Conservation (phyloP, 2,888 invertebrate genomes). For the Eilema griseolum region DNA sequence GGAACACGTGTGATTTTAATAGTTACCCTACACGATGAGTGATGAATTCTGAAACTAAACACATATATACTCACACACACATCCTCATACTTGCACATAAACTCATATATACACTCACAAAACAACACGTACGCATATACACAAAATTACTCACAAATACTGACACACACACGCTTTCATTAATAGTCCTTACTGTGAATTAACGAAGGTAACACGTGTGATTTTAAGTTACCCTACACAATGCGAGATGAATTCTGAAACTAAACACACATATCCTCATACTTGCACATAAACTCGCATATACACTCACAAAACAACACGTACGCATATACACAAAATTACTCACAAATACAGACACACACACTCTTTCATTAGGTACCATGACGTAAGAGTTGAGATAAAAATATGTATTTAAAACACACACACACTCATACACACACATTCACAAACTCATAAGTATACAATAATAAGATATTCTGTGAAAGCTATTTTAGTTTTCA, state of each 20-base stretch:
- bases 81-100: no score
- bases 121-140: not conserved
- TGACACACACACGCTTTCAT: no score
- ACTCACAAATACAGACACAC: no score
- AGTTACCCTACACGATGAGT: not conserved
- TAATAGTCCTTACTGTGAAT: slow-evolving; percentile 44
- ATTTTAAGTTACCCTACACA: slow-evolving; percentile 9
- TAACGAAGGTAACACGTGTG: slow-evolving; percentile 10
- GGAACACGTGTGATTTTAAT: slow-evolving; percentile 13
- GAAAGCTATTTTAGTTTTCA: no score
- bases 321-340: not conserved
- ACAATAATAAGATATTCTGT: no score
- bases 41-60: not conserved
- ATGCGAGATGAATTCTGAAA: not conserved
- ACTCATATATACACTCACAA: not conserved
- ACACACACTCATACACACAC: no score
- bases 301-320: not conserved
- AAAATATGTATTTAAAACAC: no score
- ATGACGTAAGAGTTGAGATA: no score
- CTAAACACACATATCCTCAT: not conserved
- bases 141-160: not conserved
- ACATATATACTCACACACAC: not conserved
- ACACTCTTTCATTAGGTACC: no score
- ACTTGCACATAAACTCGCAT: not conserved
- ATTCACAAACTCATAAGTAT: no score